Conservation (phyloP, 37 sponge, comb jelly and placozoan genomes). For the Ianthella basta region DNA sequence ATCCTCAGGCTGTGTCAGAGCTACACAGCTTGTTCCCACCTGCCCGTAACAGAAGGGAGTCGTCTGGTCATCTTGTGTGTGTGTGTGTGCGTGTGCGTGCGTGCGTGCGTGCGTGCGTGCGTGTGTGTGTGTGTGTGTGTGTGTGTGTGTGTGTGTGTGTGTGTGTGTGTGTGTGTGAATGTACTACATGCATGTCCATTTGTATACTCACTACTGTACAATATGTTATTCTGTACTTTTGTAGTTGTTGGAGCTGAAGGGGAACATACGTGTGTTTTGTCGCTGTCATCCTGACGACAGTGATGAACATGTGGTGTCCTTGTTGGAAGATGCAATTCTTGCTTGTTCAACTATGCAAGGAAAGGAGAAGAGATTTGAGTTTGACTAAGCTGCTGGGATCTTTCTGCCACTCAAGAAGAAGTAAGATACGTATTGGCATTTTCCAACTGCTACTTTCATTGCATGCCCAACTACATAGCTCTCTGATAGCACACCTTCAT, state of each 20-base stretch:
- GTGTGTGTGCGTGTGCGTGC: not conserved
- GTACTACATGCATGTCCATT: no score
- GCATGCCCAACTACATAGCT: no score
- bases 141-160: not conserved
- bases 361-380: constrained; percentile 67
- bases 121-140: no score
- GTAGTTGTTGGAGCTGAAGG: constrained; percentile 78
- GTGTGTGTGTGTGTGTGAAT: no score
- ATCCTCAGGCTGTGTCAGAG: constrained; percentile 7
- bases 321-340: constrained; percentile 46
- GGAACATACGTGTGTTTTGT: constrained; percentile 88
- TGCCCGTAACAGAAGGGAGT: not conserved
- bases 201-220: no score
- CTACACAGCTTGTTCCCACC: constrained; percentile 11
- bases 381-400: constrained; percentile 70
- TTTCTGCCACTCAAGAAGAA: constrained; percentile 70
- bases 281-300: constrained; percentile 76
- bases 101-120: no score
- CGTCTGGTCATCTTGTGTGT: not conserved
- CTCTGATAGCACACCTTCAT: no score
- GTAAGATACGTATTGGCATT: constrained; percentile 39
- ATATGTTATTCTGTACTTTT: no score
- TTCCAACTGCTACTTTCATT: no score
- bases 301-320: constrained; percentile 30
- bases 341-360: constrained; percentile 57